A percentile compares a stretch with the other conserved stretches of the same genome.
Conservation (phyloP, 2,888 invertebrate species). For the Napeogenes sylphis region DNA sequence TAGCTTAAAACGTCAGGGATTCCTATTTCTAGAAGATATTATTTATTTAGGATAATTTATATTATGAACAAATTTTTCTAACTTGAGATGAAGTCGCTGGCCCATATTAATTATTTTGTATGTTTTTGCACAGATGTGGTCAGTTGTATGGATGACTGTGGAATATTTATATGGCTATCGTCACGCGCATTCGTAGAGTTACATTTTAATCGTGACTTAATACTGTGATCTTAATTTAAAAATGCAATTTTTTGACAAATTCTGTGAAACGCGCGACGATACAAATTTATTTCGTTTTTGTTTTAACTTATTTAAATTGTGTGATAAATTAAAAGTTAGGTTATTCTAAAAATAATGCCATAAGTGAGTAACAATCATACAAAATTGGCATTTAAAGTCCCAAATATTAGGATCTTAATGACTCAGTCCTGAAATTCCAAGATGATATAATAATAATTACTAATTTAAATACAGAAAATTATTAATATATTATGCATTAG, state of each 20-base stretch:
- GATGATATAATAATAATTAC: conserved; percentile 37
- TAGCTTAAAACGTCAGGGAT: conserved; percentile 32
- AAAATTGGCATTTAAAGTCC: conserved; percentile 68
- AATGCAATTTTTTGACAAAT: conserved; percentile 71
- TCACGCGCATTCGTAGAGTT: conserved; percentile 68
- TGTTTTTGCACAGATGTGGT: conserved; percentile 50
- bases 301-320: conserved; percentile 66
- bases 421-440: conserved; percentile 41
- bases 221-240: conserved; percentile 78
- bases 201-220: conserved; percentile 73
- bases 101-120: conserved; percentile 50
- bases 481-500: conserved; percentile 58
- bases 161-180: conserved; percentile 67
- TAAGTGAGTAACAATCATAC: conserved; percentile 64
- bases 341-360: conserved; percentile 53
- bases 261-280: conserved; percentile 66
- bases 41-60: conserved; percentile 34
- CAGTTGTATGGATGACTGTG: conserved; percentile 70
- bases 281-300: conserved; percentile 48
- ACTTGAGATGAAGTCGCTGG: conserved; percentile 46
- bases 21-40: conserved; percentile 33
- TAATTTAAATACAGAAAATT: conserved; percentile 43
- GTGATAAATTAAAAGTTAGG: conserved; percentile 56
- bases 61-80: conserved; percentile 35
- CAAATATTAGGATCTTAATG: conserved; percentile 37